These are phyloP conservation scores for Beaufortia kweichowensis DNA, from an alignment of 2,113 vertebrate species.

Conservation along the genomic window DNA sequence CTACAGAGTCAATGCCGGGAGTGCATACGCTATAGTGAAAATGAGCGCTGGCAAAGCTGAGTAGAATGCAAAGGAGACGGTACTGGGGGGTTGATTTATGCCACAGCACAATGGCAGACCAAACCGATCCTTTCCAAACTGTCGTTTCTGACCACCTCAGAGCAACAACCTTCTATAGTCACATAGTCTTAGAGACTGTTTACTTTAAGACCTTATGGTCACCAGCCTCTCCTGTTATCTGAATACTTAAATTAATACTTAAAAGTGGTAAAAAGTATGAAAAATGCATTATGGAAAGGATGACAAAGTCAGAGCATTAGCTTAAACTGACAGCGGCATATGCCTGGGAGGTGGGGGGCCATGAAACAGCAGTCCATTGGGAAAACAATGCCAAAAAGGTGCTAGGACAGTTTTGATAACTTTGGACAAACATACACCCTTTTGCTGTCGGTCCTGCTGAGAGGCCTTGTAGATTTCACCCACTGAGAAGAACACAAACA, in stretches of 20 bases:
- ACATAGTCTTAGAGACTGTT: not conserved
- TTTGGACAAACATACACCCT: constrained; percentile 41
- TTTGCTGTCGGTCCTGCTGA: constrained; percentile 30
- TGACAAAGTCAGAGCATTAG: constrained; percentile 46
- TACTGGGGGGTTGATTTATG: constrained; percentile 48
- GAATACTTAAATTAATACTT: constrained; percentile 19
- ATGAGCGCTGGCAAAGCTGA: constrained; percentile 44
- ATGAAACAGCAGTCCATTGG: constrained; percentile 11
- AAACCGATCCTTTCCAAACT: constrained; percentile 22
- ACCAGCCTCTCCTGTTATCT: constrained; percentile 36
- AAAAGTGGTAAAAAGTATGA: not conserved
- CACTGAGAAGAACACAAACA: not conserved
- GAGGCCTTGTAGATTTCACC: constrained; percentile 1
- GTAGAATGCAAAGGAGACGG: constrained; percentile 51
- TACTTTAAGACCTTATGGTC: constrained; percentile 33
- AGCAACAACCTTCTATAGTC: constrained; percentile 16
- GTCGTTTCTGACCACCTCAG: constrained; percentile 21
- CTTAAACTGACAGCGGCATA: constrained; percentile 51
- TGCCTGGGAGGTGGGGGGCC: constrained; percentile 51
- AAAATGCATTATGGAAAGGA: constrained; percentile 40
- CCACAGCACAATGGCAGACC: constrained; percentile 39
- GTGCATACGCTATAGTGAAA: constrained; percentile 42
- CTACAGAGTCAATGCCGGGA: constrained; percentile 44
- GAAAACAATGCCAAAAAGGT: constrained; percentile 45
- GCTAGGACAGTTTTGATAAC: constrained; percentile 46